Base-by-base conservation (phyloP, 2,797 vertebrate genomes). In the Tauraco hartlaubi region DNA sequence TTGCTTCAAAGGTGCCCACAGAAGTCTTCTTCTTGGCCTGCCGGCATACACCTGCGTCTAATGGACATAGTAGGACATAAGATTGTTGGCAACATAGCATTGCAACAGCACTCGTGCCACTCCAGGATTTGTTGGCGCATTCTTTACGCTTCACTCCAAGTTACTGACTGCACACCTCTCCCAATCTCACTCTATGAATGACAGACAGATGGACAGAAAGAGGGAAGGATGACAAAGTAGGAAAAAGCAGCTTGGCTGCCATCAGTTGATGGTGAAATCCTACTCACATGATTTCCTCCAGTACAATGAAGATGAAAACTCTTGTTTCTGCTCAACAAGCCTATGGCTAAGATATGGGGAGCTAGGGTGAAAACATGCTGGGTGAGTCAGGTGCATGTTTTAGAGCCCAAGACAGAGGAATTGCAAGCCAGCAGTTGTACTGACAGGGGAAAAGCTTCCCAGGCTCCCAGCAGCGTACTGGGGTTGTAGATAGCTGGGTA, bases 391-490 rank as follows among this genome's bases (percentile, higher is more conserved):
- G 23, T 11, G 8, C 22, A n/a, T 51, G 18, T 61, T 82, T 78
- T 52, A 56, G 37, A 88, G 31, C 46, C 29, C 37, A 71, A 48
- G 55, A 33, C 1, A 4, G 20, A 5, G 25, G 11, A 64, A 46
- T 10, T 85, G 26, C 22, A 11, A 2, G 2, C 28, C 51, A 69
- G 26, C 35, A 77, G 22, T 26, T 56, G 25, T 63, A 26, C 19
- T 18, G 12, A 43, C 19, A 31, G 12, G 9, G 19, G 17, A 12
- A 51, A 67, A 84, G 4, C 41, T 73, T 61, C 26, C 49, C 26
- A 37, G 35, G 44, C 26, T 84, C 33, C 16, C 17, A 63, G n/a
- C 0, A 0, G 10, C 33, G 8, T 0, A 1, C 22, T 12, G 17
- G 12, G 48, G 43, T 19, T 59, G 14, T 39, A 68, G 51, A 29